phyloP scores from a whole-genome alignment of 1,140 invertebrate species.

The Drosophila leontia region DNA sequence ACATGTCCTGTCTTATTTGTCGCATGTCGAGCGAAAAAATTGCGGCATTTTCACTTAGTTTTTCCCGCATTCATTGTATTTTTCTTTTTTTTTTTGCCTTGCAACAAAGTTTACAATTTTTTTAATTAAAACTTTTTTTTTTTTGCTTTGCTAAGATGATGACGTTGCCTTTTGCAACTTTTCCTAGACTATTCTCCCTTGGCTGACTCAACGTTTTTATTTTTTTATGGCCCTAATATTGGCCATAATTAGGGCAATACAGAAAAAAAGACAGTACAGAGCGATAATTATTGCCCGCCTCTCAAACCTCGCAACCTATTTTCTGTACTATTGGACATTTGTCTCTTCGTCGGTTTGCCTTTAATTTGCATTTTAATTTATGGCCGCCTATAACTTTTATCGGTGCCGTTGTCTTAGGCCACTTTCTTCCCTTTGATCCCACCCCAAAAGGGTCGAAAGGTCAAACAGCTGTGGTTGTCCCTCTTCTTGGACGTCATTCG shows the following conservation, averaged over 20 bases:
- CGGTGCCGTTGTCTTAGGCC: slow-evolving; percentile 36
- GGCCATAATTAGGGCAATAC: slow-evolving; percentile 76
- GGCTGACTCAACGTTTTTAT: slow-evolving; percentile 43
- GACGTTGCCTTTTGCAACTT: slow-evolving; percentile 45
- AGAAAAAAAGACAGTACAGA: slow-evolving; percentile 42
- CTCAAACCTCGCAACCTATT: not conserved
- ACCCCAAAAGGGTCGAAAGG: slow-evolving; percentile 52
- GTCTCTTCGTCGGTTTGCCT: slow-evolving; percentile 36
- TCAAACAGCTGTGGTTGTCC: slow-evolving; percentile 64
- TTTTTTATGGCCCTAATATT: slow-evolving; percentile 74
- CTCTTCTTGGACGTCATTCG: slow-evolving; percentile 27
- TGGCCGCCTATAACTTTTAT: slow-evolving; percentile 78
- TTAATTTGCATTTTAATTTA: slow-evolving; percentile 83
- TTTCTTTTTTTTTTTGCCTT: not conserved
- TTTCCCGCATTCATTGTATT: slow-evolving; percentile 36
- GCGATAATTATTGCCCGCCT: slow-evolving; percentile 57
- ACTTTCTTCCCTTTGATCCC: slow-evolving; percentile 2
- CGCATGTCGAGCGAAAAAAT: slow-evolving; percentile 25
- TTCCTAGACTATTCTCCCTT: slow-evolving; percentile 9
- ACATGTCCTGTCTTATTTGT: slow-evolving; percentile 47
- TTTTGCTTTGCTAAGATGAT: slow-evolving; percentile 31
- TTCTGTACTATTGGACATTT: slow-evolving; percentile 1
- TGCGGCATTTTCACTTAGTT: slow-evolving; percentile 36
- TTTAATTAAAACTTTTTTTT: slow-evolving; percentile 75
- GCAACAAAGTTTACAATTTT: slow-evolving; percentile 47